Conservation (phyloP, 2,888 invertebrate species). For the Archaeoteleia sp. region DNA sequence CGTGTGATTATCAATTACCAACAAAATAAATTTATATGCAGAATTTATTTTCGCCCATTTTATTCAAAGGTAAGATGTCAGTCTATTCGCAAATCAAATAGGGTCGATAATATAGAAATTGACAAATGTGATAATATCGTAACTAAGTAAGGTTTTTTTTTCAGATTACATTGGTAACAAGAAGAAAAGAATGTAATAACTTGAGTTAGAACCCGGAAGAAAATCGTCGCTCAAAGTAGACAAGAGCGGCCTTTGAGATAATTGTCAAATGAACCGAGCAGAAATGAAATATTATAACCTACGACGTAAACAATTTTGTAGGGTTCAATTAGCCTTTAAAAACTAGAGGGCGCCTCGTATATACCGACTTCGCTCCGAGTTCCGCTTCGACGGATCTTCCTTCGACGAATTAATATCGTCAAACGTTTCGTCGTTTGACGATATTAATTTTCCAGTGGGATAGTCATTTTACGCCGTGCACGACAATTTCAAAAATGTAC, state of each 20-base stretch:
- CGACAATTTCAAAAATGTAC: constrained; percentile 11
- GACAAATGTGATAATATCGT: no score
- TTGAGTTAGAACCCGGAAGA: neutral
- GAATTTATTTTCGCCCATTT: no score
- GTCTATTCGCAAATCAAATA: no score
- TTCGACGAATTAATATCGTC: constrained; percentile 6
- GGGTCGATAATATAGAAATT: no score
- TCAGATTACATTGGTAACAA: no score
- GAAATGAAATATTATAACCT: constrained; percentile 5
- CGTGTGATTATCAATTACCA: no score
- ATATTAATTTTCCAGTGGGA: constrained; percentile 25
- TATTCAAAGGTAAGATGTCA: no score
- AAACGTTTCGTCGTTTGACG: constrained; percentile 12
- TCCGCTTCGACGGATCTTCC: constrained; percentile 24
- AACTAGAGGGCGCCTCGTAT: neutral
- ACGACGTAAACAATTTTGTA: constrained; percentile 14
- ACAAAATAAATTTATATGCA: no score
- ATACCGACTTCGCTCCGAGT: constrained; percentile 15
- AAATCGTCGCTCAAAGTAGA: constrained; percentile 1
- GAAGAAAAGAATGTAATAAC: constrained; percentile 16
- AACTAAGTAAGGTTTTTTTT: no score
- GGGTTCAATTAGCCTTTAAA: constrained; percentile 9
- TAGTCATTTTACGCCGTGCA: constrained; percentile 19
- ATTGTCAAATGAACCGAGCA: constrained; percentile 7
- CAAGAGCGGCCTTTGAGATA: neutral